These are phyloP conservation scores for Chaenocephalus aceratus DNA, from an alignment of 2,113 vertebrate species.

Conservation along the genomic window DNA sequence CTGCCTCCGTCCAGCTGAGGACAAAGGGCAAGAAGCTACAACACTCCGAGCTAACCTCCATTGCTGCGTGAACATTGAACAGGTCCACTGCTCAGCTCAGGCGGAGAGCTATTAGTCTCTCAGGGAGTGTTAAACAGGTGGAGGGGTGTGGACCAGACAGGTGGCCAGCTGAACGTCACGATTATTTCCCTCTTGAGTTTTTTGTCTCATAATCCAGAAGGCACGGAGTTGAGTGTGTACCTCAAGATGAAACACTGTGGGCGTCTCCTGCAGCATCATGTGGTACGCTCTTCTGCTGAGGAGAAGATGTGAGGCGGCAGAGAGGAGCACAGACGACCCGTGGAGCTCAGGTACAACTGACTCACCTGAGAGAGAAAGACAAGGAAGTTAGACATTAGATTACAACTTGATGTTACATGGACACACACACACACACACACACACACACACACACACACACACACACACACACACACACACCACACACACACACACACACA, in stretches of 20 bases:
- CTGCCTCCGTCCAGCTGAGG: constrained; percentile 53
- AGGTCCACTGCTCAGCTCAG: constrained; percentile 50
- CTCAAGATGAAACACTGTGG: constrained; percentile 95
- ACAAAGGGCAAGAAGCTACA: constrained; percentile 50
- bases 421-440: constrained; percentile 13
- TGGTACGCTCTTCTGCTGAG: constrained; percentile 93
- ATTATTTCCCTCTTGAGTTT: constrained; percentile 8
- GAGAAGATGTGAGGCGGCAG: constrained; percentile 96
- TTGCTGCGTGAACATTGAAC: constrained; percentile 52
- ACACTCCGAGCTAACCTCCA: constrained; percentile 53
- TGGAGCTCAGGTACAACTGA: constrained; percentile 91
- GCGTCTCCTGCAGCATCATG: constrained; percentile 91
- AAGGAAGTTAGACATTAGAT: not conserved
- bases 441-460: constrained; percentile 7
- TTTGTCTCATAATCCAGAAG: not conserved
- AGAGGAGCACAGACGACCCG: constrained; percentile 88
- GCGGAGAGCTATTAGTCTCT: constrained; percentile 63
- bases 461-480: constrained; percentile 14
- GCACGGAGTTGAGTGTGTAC: constrained; percentile 72
- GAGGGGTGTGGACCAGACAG: constrained; percentile 36
- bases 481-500: no score
- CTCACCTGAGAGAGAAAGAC: constrained; percentile 86
- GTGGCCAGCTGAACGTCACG: constrained; percentile 17
- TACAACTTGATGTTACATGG: constrained; percentile 17
- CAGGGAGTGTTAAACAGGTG: constrained; percentile 63